These are phyloP conservation scores for Oreotrochilus melanogaster DNA, from an alignment of 2,113 vertebrate species.

Conservation along the genomic window DNA sequence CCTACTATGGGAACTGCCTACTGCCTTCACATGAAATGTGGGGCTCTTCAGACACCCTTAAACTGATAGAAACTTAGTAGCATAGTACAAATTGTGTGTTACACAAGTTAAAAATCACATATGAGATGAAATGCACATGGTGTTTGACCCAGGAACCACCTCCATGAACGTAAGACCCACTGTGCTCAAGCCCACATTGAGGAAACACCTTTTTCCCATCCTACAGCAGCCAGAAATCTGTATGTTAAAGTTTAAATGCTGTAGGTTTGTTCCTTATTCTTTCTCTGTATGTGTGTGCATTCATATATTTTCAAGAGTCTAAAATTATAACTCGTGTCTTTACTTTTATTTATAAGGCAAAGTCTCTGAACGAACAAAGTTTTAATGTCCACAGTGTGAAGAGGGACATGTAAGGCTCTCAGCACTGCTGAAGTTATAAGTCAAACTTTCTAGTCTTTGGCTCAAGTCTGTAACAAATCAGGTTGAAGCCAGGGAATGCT, in stretches of 20 bases:
- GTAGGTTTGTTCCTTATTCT: background rate
- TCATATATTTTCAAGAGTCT: background rate
- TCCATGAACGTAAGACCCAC: background rate
- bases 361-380: background rate
- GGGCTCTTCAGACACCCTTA: constrained; percentile 27
- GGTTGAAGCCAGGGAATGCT: background rate
- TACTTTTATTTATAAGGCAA: constrained; percentile 42
- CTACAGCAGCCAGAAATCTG: background rate
- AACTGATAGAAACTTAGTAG: constrained; percentile 20
- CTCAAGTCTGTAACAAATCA: constrained; percentile 3
- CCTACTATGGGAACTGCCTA: background rate
- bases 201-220: background rate
- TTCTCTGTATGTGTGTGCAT: background rate
- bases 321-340: constrained; percentile 3
- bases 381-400: background rate
- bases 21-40: constrained; percentile 22
- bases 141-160: background rate
- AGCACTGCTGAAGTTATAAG: background rate
- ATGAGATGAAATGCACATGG: background rate
- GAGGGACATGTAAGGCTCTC: background rate
- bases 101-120: constrained; percentile 35
- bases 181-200: background rate
- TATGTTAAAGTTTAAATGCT: background rate
- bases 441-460: background rate
- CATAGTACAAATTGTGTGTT: background rate